Percentiles rank a stretch among this genome's conserved stretches.
These are phyloP conservation scores for Leucania comma DNA, from an alignment of 2,888 invertebrate genomes.

Conservation along the genomic window DNA sequence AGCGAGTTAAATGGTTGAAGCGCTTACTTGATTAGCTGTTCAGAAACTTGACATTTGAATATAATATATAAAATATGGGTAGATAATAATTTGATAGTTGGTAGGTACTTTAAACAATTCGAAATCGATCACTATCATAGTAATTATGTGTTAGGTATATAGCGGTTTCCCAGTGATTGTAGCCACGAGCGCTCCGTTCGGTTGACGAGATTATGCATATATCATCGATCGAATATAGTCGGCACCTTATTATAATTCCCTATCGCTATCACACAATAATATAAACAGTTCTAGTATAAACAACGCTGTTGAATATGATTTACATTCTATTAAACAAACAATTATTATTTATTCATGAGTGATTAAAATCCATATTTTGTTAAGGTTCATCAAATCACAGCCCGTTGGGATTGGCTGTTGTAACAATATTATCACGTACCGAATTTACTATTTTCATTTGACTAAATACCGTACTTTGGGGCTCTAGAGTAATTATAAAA, in stretches of 20 bases:
- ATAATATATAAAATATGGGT: background rate
- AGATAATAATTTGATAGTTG: too few relatives aligned
- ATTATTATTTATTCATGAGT: constrained; percentile 46
- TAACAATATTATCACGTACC: background rate
- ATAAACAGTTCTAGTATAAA: constrained; percentile 36
- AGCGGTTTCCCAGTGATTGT: background rate
- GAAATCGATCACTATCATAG: background rate
- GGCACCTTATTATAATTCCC: constrained; percentile 18
- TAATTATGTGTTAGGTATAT: background rate
- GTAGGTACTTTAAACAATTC: background rate
- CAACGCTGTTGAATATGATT: constrained; percentile 44
- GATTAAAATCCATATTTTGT: constrained; percentile 31
- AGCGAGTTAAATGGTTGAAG: background rate
- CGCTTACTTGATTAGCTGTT: too few relatives aligned
- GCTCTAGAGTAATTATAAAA: background rate
- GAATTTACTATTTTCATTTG: background rate
- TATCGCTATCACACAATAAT: constrained; percentile 18
- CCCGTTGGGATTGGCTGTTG: constrained; percentile 2
- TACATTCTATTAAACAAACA: constrained; percentile 38
- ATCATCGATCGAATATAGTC: constrained; percentile 22
- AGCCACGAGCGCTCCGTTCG: constrained; percentile 6
- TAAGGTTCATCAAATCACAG: constrained; percentile 26
- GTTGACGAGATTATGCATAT: constrained; percentile 34
- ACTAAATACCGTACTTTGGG: background rate
- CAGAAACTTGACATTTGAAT: background rate